Conservation (phyloP, 1,140 invertebrate genomes). For the Globodera ellingtonae region DNA sequence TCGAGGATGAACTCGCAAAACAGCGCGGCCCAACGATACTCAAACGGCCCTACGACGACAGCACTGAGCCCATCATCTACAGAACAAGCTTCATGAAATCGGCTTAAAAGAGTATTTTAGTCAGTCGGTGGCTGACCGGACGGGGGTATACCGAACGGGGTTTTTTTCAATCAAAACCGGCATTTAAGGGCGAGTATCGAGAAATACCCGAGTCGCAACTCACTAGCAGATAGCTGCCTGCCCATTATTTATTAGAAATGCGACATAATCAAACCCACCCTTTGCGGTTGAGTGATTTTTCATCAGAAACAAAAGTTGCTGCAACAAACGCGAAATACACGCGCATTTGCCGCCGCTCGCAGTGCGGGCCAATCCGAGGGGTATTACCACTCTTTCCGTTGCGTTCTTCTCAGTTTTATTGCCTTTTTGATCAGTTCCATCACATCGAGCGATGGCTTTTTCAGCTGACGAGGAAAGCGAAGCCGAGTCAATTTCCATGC, state of each 20-base stretch:
- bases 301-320: conserved; percentile 42
- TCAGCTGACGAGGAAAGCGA: not conserved
- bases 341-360: conserved; percentile 26
- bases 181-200: too few relatives aligned
- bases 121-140: too few relatives aligned
- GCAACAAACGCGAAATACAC: conserved; percentile 41
- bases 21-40: conserved; percentile 49
- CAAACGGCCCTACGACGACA: not conserved
- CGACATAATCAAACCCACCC: not conserved
- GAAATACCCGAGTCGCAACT: too few relatives aligned
- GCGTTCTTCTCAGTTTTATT: not conserved
- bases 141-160: too few relatives aligned
- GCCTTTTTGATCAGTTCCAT: not conserved
- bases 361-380: not conserved
- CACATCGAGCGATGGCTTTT: not conserved
- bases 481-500: not conserved
- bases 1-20: conserved; percentile 56
- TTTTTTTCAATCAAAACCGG: too few relatives aligned
- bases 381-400: conserved; percentile 4
- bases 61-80: conserved; percentile 30
- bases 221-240: too few relatives aligned
- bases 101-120: too few relatives aligned
- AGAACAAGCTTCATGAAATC: not conserved
- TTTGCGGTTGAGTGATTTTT: not conserved
- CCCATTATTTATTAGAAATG: too few relatives aligned